Evolutionary conservation across 2,888 invertebrate genomes (phyloP).

Genomic region (Agrotis ipsilon): DNA sequence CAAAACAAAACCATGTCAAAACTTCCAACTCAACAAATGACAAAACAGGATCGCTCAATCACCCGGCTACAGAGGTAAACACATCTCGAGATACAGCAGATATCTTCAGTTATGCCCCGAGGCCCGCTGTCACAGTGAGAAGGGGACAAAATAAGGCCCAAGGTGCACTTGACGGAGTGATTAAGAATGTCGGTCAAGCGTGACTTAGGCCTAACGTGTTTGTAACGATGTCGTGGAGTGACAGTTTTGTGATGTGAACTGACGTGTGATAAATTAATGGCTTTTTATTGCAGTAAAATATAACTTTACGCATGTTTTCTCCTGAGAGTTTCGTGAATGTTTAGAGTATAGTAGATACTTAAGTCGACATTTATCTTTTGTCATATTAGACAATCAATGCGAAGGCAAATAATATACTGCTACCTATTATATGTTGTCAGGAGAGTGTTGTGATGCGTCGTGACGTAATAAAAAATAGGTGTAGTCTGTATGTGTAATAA

Average conservation of each 20-base stretch:
- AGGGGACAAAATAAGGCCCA: conserved; percentile 52
- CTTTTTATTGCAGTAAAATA: too few relatives aligned
- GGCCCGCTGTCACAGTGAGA: conserved; percentile 53
- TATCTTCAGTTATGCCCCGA: conserved; percentile 39
- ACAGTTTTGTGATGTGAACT: conserved; percentile 8
- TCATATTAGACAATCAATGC: too few relatives aligned
- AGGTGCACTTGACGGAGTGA: conserved; percentile 60
- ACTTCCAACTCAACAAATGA: conserved; percentile 4
- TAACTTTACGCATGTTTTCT: not conserved
- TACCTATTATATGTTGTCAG: too few relatives aligned
- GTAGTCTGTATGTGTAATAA: too few relatives aligned
- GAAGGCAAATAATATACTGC: too few relatives aligned
- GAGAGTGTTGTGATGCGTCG: too few relatives aligned
- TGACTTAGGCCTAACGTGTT: conserved; percentile 25
- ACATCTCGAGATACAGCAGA: conserved; percentile 39
- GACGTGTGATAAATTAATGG: not conserved
- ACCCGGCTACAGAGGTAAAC: conserved; percentile 25
- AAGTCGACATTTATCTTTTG: too few relatives aligned
- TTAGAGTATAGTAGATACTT: not conserved
- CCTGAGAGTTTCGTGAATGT: not conserved
- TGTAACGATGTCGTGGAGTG: not conserved
- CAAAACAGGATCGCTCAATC: conserved; percentile 33
- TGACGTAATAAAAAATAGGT: too few relatives aligned
- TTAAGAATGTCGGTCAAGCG: conserved; percentile 50
- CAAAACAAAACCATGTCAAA: conserved; percentile 2